These are phyloP conservation scores for Cyclophora punctaria DNA, from an alignment of 2,888 invertebrate species.

Conservation along the genomic window DNA sequence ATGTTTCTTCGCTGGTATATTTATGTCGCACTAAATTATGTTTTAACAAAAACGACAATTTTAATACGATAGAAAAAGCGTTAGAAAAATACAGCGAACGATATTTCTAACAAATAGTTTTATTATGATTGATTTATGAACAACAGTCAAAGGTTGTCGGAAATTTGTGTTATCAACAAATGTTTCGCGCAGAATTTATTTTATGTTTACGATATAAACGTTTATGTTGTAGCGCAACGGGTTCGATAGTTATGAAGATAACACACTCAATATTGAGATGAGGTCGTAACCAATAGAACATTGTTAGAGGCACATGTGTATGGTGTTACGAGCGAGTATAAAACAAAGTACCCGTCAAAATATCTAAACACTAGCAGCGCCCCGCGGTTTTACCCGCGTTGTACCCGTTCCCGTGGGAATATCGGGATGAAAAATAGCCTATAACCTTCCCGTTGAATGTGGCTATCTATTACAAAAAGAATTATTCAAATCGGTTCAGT, in stretches of 20 bases:
- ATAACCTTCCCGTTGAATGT: too few relatives aligned
- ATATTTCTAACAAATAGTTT: not conserved
- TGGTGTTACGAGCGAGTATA: constrained; percentile 17
- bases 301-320: constrained; percentile 24
- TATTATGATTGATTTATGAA: constrained; percentile 1
- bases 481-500: too few relatives aligned
- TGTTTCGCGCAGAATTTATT: constrained; percentile 2
- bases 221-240: constrained; percentile 4
- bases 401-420: too few relatives aligned
- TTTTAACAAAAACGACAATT: constrained; percentile 11
- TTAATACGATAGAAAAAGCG: constrained; percentile 2
- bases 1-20: constrained; percentile 10
- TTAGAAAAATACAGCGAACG: not conserved
- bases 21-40: constrained; percentile 15
- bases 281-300: constrained; percentile 29
- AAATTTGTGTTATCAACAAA: too few relatives aligned
- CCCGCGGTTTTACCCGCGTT: too few relatives aligned
- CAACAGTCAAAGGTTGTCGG: too few relatives aligned
- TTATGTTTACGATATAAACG: constrained; percentile 2
- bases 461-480: too few relatives aligned
- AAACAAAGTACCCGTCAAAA: constrained; percentile 29
- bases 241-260: constrained; percentile 13
- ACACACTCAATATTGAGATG: constrained; percentile 22
- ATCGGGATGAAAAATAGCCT: too few relatives aligned
- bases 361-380: constrained; percentile 32